Evolutionary conservation across 1,140 invertebrate species (phyloP), one percentile per base, ranked within the genome.

Genomic region (Neodiprion fabricii): DNA sequence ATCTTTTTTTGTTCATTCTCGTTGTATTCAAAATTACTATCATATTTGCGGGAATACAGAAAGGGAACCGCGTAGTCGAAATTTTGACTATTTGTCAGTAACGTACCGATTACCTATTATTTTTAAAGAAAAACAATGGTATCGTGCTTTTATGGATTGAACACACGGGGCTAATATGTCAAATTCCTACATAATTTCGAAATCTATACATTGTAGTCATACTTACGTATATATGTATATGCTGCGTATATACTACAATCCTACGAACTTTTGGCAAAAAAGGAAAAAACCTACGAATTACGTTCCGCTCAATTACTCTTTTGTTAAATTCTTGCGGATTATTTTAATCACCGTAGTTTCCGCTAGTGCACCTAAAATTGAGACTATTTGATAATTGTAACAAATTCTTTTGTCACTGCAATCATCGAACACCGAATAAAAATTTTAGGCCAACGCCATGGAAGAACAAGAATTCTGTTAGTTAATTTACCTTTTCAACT

Each of bases 121-220:
- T 40, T 40, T 61, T 4, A 11, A 61, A 61, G 53, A 0, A 61
- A 9, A 9, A 61, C 53, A 5, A 17, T 61, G n/a, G 8, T 61
- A 14, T 12, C 5, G 53, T 40, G 28, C 28, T 40, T 40, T 40
- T 40, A 40, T 40, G 28, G 28, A 40, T 40, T 40, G 28, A 40
- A 5, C 28, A 40, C 28, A 40, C 5, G 53, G n/a, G 53, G 53
- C 53, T 61, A 17, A 12, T 61, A 12, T 14, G 53, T 17, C 53
- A 17, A 61, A 61, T 61, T 61, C n/a, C 11, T 5, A 14, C 11
- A 61, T 61, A 12, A 17, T 61, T 61, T 61, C 53, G 53, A 61
- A 61, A 61, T 61, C 53, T 61, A 61, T 61, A 61, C 53, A 14
- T 61, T 61, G n/a, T 61, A 12, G 53, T 61, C 53, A 61, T 61